Conservation (phyloP, 2,797 vertebrate species). For the Acridotheres tristis region DNA sequence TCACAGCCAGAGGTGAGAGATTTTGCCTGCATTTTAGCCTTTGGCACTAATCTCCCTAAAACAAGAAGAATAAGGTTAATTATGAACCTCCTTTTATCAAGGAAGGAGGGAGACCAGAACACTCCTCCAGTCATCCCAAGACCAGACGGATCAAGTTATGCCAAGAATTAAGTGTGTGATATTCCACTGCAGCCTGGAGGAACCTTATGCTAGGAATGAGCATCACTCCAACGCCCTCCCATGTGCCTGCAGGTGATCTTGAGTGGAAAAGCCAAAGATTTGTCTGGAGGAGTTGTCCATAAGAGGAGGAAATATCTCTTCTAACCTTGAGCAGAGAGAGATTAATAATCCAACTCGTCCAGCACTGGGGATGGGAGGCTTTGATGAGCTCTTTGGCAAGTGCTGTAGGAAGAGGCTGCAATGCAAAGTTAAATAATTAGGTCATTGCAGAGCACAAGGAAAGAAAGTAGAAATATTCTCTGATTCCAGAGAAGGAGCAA, state of each 20-base stretch:
- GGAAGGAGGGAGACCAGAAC: not conserved
- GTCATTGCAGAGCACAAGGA: not conserved
- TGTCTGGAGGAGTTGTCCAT: not conserved
- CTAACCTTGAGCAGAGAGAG: constrained; percentile 44
- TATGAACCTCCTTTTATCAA: not conserved
- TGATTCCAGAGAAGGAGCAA: not conserved
- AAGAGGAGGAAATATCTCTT: constrained; percentile 22
- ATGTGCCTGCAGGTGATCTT: not conserved
- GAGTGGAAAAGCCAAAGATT: constrained; percentile 11
- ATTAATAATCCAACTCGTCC: constrained; percentile 7
- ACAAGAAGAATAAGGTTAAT: not conserved
- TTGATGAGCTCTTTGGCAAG: constrained; percentile 39
- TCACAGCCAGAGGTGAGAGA: not conserved
- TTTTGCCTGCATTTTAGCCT: not conserved
- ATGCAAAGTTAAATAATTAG: constrained; percentile 51
- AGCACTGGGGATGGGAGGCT: not conserved
- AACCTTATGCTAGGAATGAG: not conserved
- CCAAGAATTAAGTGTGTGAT: not conserved
- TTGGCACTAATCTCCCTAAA: not conserved
- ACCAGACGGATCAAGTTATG: accelerated
- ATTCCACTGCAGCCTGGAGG: not conserved
- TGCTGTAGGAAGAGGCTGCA: constrained; percentile 27
- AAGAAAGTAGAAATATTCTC: not conserved
- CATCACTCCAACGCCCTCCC: not conserved
- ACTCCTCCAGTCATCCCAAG: not conserved